Base-by-base conservation (phyloP, 2,797 vertebrate genomes). In the Lophius americanus region DNA sequence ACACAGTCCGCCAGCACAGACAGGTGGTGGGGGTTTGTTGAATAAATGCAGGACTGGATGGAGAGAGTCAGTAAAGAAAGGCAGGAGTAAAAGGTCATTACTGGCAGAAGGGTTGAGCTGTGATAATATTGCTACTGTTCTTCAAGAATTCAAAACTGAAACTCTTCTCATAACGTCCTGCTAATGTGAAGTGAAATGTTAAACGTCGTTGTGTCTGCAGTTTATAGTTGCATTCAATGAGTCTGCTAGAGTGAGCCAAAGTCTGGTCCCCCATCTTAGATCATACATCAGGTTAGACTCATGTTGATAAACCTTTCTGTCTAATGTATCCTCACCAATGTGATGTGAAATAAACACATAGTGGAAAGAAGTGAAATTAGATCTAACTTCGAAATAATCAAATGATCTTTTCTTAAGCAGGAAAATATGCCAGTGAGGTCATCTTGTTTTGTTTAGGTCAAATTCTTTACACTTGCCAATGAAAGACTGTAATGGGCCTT, bases 41-140 rank as follows among this genome's bases (percentile, higher is more conserved):
- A 88, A 86, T 89, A 89, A 93, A 91, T 88, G 90, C 78, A 75
- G 86, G 83, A 87, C 88, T 87, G 78, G 84, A 84, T 57, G 63
- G 64, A 74, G 78, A 66, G 74, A 67, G 82, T 68, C 72, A 60
- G 78, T 35, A 9, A 73, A 50, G 71, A 67, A 54, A 63, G 66
- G 47, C 39, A 14, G 65, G 23, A 56, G 87, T 80, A 79, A 83
- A 85, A 92, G 84, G 85, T 39, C 81, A 79, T 54, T 39, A 3
- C 62, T 68, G 74, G 79, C 77, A 78, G 71, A 68, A 42, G 75
- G 79, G 78, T 35, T 4, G 68, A 78, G 80, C 75, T 82, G 81
- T 37, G 79, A 86, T 81, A 88, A 85, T 80, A 85, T 53, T 51
- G 70, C 91, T 89, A 79, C 89, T 71, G 82, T 68, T 84, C 76